These are phyloP conservation scores for Horisme vitalbata DNA, from an alignment of 2,888 invertebrate species.

Conservation along the genomic window DNA sequence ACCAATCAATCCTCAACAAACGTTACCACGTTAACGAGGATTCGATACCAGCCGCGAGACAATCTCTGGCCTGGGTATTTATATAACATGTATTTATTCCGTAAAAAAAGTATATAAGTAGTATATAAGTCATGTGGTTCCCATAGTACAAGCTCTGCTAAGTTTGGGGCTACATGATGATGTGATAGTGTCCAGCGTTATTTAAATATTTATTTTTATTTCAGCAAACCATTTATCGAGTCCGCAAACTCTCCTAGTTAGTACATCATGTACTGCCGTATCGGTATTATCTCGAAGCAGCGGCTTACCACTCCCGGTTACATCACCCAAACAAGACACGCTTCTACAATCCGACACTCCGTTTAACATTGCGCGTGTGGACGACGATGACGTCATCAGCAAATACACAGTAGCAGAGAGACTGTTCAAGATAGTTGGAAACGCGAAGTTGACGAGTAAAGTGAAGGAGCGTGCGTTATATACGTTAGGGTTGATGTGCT, in stretches of 20 bases:
- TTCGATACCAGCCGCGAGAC: too few species aligned
- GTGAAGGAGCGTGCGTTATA: slow-evolving; percentile 89
- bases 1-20: too few species aligned
- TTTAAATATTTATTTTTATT: slow-evolving; percentile 46
- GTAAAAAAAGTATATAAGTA: too few species aligned
- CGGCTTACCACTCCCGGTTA: slow-evolving; percentile 85
- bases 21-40: too few species aligned
- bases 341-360: slow-evolving; percentile 61
- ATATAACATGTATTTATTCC: too few species aligned
- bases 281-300: slow-evolving; percentile 87
- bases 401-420: slow-evolving; percentile 88
- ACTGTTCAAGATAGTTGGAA: slow-evolving; percentile 88
- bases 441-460: slow-evolving; percentile 87
- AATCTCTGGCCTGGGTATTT: too few species aligned
- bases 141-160: too few species aligned
- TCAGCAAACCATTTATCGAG: slow-evolving; percentile 86
- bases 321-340: slow-evolving; percentile 63
- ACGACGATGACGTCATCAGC: slow-evolving; percentile 68
- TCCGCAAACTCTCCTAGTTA: slow-evolving; percentile 84
- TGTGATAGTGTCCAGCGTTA: too few species aligned
- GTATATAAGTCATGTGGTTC: too few species aligned
- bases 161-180: too few species aligned
- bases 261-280: slow-evolving; percentile 87
- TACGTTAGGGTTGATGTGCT: slow-evolving; percentile 90
- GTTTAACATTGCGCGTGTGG: slow-evolving; percentile 51